Base-by-base conservation (phyloP, 1,140 invertebrate genomes). In the Neodiprion fabricii region DNA sequence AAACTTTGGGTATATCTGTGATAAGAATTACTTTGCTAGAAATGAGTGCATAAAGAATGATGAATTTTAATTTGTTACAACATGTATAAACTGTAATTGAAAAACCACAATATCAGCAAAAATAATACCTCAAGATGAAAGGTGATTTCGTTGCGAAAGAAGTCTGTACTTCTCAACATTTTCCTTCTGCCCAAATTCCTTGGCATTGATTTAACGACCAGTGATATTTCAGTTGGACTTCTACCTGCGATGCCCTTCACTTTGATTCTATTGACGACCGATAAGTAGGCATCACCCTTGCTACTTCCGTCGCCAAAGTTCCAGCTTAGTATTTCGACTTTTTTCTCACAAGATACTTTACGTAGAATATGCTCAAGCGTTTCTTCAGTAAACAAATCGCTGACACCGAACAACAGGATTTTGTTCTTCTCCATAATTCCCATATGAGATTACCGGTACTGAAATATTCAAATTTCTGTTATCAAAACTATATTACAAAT, bases 121-220 rank as follows among this genome's bases (percentile, higher is more conserved):
- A n/a, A 69, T 53, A 73, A 53, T 84, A 93, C 91, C 78, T 91
- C 87, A 10, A 87, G 83, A 80, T 94, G 94, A 79, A 94, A 93
- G 67, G 84, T 79, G 9, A 93, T 91, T 85, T 94, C 93, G 79
- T 93, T 94, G 72, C 85, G 82, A 76, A 94, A 94, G 79, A 94
- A 94, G 48, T 93, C 92, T 17, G 85, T 76, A 28, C 91, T 93
- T 70, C 91, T 88, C 76, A 90, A 94, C 0, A 93, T 91, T 48
- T 91, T 91, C 10, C 91, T 88, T 23, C 92, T 84, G 5, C 89
- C 91, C 4, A 91, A 71, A 77, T 91, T 93, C 72, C 89, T 89
- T 1, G 93, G 92, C 73, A 94, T 87, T 9, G 88, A 88, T 82
- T 94, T 94, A 0, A 92, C 86, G 8, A 94, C 88, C 1, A 93